Conservation (phyloP, 1,140 invertebrate genomes). For the Cryptotermes secundus region DNA sequence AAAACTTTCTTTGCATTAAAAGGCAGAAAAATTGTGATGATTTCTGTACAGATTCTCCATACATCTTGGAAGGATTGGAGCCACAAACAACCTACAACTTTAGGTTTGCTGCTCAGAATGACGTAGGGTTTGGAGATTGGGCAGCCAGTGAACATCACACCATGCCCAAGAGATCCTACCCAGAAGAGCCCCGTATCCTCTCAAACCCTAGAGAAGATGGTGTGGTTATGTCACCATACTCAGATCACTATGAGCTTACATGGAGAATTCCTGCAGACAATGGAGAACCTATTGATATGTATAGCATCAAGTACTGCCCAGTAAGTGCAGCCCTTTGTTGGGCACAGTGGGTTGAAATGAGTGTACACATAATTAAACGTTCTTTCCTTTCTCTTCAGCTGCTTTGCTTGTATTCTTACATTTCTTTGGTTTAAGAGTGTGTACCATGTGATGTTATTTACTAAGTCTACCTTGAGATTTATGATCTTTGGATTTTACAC, state of each 20-base stretch:
- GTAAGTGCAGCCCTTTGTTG: slow-evolving; percentile 53
- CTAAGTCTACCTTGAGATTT: no score
- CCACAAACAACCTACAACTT: slow-evolving; percentile 82
- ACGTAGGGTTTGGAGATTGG: slow-evolving; percentile 78
- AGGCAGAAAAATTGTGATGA: no score
- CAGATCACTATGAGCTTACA: slow-evolving; percentile 73
- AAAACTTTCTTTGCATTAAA: no score
- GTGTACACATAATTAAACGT: no score
- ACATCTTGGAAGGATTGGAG: slow-evolving; percentile 76
- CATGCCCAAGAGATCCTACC: slow-evolving; percentile 57
- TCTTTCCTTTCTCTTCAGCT: no score
- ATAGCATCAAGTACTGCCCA: slow-evolving; percentile 76
- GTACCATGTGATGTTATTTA: no score
- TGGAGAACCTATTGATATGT: slow-evolving; percentile 82
- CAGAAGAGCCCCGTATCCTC: slow-evolving; percentile 58
- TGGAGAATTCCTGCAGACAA: slow-evolving; percentile 85
- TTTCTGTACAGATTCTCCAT: slow-evolving; percentile 49
- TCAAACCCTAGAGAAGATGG: slow-evolving; percentile 35
- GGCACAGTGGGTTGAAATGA: no score
- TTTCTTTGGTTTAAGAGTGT: no score
- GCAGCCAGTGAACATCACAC: slow-evolving; percentile 55
- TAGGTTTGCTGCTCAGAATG: slow-evolving; percentile 80
- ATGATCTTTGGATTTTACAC: no score
- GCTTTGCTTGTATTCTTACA: no score
- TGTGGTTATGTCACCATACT: slow-evolving; percentile 56